Conservation (phyloP, 1,140 invertebrate genomes). For the Dufourea novaeangliae region DNA sequence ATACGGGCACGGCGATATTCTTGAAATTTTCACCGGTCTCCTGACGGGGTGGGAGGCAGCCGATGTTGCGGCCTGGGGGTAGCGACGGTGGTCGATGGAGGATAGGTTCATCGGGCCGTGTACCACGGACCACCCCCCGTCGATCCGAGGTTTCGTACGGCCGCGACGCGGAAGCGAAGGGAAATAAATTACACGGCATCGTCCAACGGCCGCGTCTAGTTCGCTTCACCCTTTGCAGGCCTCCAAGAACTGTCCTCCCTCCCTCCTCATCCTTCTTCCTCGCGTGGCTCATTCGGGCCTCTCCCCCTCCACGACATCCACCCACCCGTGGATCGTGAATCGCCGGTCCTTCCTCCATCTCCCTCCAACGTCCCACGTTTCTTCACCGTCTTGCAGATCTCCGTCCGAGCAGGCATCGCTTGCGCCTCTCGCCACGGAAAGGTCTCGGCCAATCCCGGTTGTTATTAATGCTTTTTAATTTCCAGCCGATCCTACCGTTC, state of each 20-base stretch:
- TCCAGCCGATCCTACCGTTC: conserved; percentile 63
- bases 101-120: conserved; percentile 69
- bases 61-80: conserved; percentile 45
- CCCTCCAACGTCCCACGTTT: background rate
- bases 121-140: conserved; percentile 67
- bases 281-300: conserved; percentile 60
- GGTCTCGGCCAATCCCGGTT: conserved; percentile 48
- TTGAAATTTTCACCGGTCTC: conserved; percentile 76
- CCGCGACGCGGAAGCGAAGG: conserved; percentile 77
- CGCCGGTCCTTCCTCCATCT: conserved; percentile 59
- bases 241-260: conserved; percentile 41
- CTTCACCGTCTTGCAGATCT: too few species aligned
- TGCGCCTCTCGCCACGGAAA: conserved; percentile 1
- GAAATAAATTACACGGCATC: conserved; percentile 79
- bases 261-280: conserved; percentile 46
- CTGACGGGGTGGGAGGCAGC: conserved; percentile 53
- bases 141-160: conserved; percentile 70
- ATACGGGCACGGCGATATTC: conserved; percentile 74
- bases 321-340: conserved; percentile 59
- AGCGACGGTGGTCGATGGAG: conserved; percentile 44
- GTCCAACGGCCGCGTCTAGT: conserved; percentile 71
- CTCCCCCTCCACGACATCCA: conserved; percentile 45
- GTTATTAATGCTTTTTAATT: conserved; percentile 78
- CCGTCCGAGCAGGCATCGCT: conserved; percentile 37
- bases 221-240: conserved; percentile 58